These are phyloP conservation scores for Phasia obesa DNA, from an alignment of 2,888 invertebrate species.

Conservation along the genomic window DNA sequence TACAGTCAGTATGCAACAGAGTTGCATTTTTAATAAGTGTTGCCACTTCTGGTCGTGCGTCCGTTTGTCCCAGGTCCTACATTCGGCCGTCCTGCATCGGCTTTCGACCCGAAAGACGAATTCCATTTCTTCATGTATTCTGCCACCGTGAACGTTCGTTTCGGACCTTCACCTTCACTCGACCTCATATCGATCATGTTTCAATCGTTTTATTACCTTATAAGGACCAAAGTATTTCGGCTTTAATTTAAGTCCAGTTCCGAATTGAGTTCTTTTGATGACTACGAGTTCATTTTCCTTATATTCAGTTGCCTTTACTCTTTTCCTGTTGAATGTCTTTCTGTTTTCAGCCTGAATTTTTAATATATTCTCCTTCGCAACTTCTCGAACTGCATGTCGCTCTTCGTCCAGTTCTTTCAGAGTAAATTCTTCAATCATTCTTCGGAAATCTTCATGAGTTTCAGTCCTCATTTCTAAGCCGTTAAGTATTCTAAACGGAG, in stretches of 20 bases:
- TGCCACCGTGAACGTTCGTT: no score
- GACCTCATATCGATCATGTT: no score
- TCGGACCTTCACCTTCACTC: no score
- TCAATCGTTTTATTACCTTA: no score
- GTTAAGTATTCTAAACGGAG: no score
- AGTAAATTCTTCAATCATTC: neutral
- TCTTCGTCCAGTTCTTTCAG: neutral
- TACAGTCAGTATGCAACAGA: no score
- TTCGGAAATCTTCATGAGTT: neutral
- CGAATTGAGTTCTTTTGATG: neutral
- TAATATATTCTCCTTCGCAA: neutral
- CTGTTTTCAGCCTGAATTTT: neutral
- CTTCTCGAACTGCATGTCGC: neutral
- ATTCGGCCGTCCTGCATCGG: no score
- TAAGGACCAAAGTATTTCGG: slow-evolving; percentile 9
- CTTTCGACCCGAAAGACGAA: no score
- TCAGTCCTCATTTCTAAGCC: neutral
- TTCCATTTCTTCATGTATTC: no score
- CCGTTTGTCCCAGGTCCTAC: no score
- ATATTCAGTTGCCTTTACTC: neutral
- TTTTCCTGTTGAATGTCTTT: neutral
- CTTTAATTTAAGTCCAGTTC: slow-evolving; percentile 1
- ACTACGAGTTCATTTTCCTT: neutral
- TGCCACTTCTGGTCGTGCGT: no score
- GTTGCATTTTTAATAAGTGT: no score